These are phyloP conservation scores for Crenichthys baileyi DNA, from an alignment of 2,797 vertebrate species.

Conservation along the genomic window DNA sequence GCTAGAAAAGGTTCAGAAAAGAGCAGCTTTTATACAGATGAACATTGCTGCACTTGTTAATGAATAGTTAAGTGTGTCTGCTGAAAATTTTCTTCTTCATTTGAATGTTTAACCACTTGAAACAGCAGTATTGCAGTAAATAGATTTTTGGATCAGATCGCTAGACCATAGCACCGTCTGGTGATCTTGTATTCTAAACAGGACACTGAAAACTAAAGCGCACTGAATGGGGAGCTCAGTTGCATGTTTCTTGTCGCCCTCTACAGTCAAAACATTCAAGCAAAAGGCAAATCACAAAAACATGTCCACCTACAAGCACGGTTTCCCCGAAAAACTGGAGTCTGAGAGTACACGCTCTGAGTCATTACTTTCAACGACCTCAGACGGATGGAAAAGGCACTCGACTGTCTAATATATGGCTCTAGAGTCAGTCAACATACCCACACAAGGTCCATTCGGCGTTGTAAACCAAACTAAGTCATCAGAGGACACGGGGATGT, in stretches of 20 bases:
- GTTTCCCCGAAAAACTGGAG: conserved; percentile 1
- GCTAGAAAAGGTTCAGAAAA: conserved; percentile 12
- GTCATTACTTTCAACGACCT: conserved; percentile 38
- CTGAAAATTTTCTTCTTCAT: conserved; percentile 6
- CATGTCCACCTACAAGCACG: conserved; percentile 9
- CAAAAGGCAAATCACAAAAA: neutral
- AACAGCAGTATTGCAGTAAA: neutral
- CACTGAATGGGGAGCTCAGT: neutral
- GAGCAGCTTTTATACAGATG: conserved; percentile 18
- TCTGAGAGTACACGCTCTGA: conserved; percentile 15
- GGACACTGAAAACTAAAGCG: neutral
- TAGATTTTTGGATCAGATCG: conserved; percentile 1
- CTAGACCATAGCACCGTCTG: conserved; percentile 13
- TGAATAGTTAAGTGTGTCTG: neutral
- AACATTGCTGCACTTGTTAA: conserved; percentile 11
- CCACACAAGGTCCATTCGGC: neutral
- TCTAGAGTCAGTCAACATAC: neutral
- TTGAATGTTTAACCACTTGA: neutral
- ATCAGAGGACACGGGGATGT: neutral
- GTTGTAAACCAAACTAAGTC: neutral
- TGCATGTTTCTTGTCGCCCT: conserved; percentile 1
- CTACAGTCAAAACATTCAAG: conserved; percentile 15
- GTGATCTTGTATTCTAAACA: conserved; percentile 11
- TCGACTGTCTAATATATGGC: neutral
- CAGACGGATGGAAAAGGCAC: neutral